phyloP scores from a whole-genome alignment of 1,140 invertebrate species.

The Drosophila rufa region DNA sequence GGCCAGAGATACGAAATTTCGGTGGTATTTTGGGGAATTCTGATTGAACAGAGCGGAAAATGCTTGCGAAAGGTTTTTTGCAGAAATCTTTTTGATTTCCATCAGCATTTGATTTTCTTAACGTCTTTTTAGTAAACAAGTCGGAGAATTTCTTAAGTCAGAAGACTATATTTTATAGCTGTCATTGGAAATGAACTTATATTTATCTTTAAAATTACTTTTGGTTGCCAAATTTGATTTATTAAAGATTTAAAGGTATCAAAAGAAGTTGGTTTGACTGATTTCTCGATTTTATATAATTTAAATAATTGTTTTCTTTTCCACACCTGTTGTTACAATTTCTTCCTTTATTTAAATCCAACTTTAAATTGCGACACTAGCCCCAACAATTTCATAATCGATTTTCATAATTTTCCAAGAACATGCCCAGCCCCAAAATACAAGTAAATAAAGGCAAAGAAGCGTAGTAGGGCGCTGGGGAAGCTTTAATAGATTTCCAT shows the following conservation, averaged over 20 bases:
- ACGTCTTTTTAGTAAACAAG: neutral
- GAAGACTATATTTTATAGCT: neutral
- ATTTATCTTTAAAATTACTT: neutral
- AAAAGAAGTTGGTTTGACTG: too few relatives aligned
- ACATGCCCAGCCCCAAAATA: neutral
- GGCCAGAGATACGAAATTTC: conserved; percentile 35
- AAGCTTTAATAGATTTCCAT: conserved; percentile 38
- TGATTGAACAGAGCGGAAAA: neutral
- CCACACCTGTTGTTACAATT: neutral
- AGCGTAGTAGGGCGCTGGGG: neutral
- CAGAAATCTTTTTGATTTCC: neutral
- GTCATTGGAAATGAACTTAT: neutral
- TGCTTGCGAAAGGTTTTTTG: neutral
- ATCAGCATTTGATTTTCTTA: neutral
- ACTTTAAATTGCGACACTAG: conserved; percentile 16
- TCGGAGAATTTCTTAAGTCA: neutral
- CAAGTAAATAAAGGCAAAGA: conserved; percentile 8
- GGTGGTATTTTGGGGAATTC: neutral
- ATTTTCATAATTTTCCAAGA: conserved; percentile 1
- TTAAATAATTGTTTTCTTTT: neutral
- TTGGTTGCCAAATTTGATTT: neutral
- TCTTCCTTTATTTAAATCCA: neutral
- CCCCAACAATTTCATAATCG: neutral
- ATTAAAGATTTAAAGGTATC: neutral
- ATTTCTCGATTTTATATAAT: neutral